These are phyloP conservation scores for Leptopilina clavipes DNA, from an alignment of 1,140 invertebrate species.

Conservation along the genomic window DNA sequence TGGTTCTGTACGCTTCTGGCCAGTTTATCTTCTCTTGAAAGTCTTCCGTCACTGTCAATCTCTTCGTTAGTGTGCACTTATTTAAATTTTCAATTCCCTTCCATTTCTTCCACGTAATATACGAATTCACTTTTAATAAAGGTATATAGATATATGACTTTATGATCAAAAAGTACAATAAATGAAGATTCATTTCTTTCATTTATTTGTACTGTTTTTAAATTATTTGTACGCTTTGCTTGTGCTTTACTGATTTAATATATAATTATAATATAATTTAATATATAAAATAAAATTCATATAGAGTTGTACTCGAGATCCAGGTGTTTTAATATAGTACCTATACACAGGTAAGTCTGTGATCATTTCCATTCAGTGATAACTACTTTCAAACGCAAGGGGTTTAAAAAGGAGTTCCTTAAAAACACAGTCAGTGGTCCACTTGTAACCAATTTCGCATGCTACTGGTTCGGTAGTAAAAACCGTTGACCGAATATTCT, in stretches of 20 bases:
- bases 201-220: not conserved
- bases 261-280: too few relatives aligned
- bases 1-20: slow-evolving; percentile 14
- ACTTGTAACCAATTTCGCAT: slow-evolving; percentile 46
- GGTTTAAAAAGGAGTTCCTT: not conserved
- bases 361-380: not conserved
- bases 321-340: not conserved
- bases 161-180: not conserved
- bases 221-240: too few relatives aligned
- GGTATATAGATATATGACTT: not conserved
- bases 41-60: slow-evolving; percentile 13
- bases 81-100: slow-evolving; percentile 13
- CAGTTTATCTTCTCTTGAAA: not conserved
- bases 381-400: slow-evolving; percentile 4
- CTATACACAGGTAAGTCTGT: slow-evolving; percentile 22
- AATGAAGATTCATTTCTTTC: not conserved
- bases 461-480: slow-evolving; percentile 16
- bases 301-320: not conserved
- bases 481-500: not conserved
- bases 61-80: not conserved
- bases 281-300: too few relatives aligned
- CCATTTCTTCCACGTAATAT: not conserved
- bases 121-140: not conserved
- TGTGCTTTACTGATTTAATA: too few relatives aligned
- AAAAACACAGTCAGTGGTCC: slow-evolving; percentile 42